Evolutionary conservation across 2,113 vertebrate species (phyloP).

Genomic region (Notarius lentiginosus): DNA sequence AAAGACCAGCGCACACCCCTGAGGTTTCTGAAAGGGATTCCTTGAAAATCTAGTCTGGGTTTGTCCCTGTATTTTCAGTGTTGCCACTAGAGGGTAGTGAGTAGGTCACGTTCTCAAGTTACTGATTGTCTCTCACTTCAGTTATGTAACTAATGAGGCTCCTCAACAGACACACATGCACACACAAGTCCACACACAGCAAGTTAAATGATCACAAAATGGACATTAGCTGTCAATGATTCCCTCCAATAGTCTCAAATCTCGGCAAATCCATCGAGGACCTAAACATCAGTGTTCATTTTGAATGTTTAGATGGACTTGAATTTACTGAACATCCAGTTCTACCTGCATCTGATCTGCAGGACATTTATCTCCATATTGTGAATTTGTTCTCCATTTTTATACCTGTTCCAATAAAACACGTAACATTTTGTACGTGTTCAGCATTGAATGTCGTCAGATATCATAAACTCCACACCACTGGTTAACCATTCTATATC

Average conservation of each 20-base stretch:
- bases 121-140: not conserved
- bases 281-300: not conserved
- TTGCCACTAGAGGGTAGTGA: slow-evolving; percentile 8
- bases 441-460: not conserved
- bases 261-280: slow-evolving; percentile 11
- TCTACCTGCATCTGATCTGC: not conserved
- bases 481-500: not conserved
- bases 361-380: not conserved
- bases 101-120: not conserved
- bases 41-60: not conserved
- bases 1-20: not conserved
- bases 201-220: not conserved
- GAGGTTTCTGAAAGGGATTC: not conserved
- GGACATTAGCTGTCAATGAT: not conserved
- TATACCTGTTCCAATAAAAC: not conserved
- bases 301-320: not conserved
- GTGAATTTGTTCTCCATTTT: not conserved
- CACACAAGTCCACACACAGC: not conserved
- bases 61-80: not conserved
- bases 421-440: not conserved
- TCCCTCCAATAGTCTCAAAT: not conserved
- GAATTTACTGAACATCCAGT: too few relatives aligned
- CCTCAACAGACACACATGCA: not conserved
- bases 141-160: not conserved
- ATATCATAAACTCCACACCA: not conserved